Evolutionary conservation across 2,888 invertebrate species (phyloP), one percentile per base, ranked within the genome.

Genomic region (Saturnia japonica): DNA sequence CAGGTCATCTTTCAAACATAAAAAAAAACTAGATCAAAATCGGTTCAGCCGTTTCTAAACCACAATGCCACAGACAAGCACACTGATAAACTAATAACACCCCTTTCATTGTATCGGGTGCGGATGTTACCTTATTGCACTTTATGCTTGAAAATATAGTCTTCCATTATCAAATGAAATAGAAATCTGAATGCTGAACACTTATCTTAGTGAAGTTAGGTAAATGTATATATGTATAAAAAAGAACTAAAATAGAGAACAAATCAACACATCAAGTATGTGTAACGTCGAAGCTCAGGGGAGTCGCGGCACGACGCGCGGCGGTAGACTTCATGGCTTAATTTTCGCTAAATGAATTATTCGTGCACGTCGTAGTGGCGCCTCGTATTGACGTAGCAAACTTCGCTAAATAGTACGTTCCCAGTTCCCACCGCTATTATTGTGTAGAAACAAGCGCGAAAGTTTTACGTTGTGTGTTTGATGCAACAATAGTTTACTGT

Each of bases 341-440:
- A 90, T 89, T 90, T 86, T 74, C 77, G 75, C 85, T 93, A 92
- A 93, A 92, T 93, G 91, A 93, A 93, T 93, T 93, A 93, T 91
- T 88, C 85, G 83, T 84, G 85, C 84, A 87, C 88, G 86, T 76
- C 85, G 82, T 86, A 87, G 88, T 89, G 90, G 87, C 90, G 88
- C 88, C 88, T 85, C 85, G 87, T 93, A 92, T 93, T 92, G 93
- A 91, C 91, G 86, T 79, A 88, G 88, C 82, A 88, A 93, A 92
- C 90, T 93, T 86, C 78, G 85, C 92, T 93, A 91, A 93, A 93
- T 91, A 93, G 93, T 93, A 90, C 88, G 89, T 92, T 91, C 88
- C 88, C 89, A 85, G 89, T 92, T 91, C 88, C 88, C 89, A 85
- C 86, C 84, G 85, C 91, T 86, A 91, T 91, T 92, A 91, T 93